Conservation (phyloP, 2,113 vertebrate genomes). For the Narcine bancroftii region DNA sequence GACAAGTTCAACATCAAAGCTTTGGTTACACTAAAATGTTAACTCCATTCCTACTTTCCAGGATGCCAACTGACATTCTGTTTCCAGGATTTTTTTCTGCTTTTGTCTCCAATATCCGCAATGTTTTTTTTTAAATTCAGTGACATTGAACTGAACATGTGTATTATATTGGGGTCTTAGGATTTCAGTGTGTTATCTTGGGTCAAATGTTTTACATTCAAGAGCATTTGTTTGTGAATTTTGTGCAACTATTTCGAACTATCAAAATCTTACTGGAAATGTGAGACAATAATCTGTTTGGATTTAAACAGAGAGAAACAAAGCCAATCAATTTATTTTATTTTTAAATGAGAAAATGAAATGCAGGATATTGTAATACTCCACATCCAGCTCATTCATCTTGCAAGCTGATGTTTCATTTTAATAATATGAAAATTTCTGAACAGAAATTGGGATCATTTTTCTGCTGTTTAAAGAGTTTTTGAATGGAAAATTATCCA, state of each 20-base stretch:
- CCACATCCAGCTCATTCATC: background rate
- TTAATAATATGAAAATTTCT: background rate
- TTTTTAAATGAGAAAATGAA: background rate
- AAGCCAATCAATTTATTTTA: constrained; percentile 1
- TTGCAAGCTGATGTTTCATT: background rate
- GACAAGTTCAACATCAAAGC: too few relatives aligned
- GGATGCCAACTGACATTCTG: too few relatives aligned
- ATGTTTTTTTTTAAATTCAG: too few relatives aligned
- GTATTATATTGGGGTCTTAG: background rate
- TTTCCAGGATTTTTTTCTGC: too few relatives aligned
- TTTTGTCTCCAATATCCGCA: too few relatives aligned
- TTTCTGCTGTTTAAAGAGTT: background rate
- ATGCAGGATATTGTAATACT: background rate
- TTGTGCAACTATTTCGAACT: background rate
- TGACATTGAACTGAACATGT: background rate
- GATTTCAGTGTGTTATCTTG: background rate
- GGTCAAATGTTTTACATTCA: background rate
- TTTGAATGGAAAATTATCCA: background rate
- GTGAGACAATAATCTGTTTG: background rate
- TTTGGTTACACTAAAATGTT: too few relatives aligned
- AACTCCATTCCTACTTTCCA: too few relatives aligned
- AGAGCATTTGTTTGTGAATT: background rate
- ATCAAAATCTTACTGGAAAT: background rate
- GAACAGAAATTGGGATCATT: background rate
- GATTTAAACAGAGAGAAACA: background rate